Evolutionary conservation across 2,888 invertebrate genomes (phyloP).

Genomic region (Campoplex capitator): DNA sequence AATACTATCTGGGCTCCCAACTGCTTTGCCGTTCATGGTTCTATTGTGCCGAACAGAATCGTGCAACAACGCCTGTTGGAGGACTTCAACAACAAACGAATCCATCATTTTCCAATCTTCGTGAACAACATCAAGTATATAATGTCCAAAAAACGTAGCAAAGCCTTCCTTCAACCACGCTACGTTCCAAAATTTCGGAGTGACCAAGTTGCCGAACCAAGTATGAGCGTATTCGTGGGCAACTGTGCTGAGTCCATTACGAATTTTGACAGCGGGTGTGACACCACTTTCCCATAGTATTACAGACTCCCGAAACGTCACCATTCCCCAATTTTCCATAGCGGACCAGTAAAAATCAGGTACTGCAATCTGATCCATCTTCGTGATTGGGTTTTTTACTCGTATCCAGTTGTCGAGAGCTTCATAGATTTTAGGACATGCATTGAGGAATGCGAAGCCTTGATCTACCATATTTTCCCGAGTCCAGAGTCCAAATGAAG

Average conservation of each 20-base stretch:
- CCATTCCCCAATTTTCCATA: constrained; percentile 97
- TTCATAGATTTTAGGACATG: constrained; percentile 72
- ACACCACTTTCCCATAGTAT: constrained; percentile 65
- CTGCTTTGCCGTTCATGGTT: constrained; percentile 86
- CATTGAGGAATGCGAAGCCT: constrained; percentile 62
- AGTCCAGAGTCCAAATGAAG: constrained; percentile 72
- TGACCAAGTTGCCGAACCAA: constrained; percentile 85
- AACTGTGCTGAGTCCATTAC: constrained; percentile 77
- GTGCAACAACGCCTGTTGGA: constrained; percentile 80
- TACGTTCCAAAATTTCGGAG: constrained; percentile 82
- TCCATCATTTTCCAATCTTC: constrained; percentile 84
- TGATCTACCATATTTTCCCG: constrained; percentile 68
- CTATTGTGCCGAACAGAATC: constrained; percentile 85
- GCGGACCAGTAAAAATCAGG: constrained; percentile 94
- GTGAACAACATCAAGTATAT: constrained; percentile 71
- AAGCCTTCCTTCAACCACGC: constrained; percentile 85
- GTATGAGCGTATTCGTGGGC: constrained; percentile 86
- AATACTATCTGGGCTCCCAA: constrained; percentile 86
- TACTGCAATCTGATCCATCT: constrained; percentile 92
- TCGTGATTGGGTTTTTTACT: constrained; percentile 83
- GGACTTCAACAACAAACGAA: constrained; percentile 83
- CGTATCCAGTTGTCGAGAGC: constrained; percentile 70
- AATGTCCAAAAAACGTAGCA: constrained; percentile 86
- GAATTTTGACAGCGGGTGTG: constrained; percentile 67
- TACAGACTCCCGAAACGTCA: constrained; percentile 88